Evolutionary conservation across 64 coral and sea anemone species (phyloP).

Genomic region (Porites lutea): DNA sequence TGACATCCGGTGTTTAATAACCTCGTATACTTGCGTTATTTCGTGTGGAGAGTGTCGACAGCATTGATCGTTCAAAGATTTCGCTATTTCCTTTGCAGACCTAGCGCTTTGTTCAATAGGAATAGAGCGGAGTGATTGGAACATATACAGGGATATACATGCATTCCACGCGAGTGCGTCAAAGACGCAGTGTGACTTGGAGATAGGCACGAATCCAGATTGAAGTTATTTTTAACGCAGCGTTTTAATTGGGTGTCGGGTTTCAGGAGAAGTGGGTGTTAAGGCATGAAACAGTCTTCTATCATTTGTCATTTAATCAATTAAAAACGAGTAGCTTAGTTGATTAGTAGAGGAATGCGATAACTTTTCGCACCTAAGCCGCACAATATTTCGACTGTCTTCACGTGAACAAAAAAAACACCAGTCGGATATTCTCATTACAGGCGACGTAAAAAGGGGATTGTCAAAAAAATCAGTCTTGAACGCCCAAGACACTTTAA

Average conservation of each 20-base stretch:
- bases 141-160: background rate
- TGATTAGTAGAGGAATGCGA: background rate
- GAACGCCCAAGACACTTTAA: background rate
- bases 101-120: background rate
- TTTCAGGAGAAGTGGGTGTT: slow-evolving; percentile 38
- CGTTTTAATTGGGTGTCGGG: background rate
- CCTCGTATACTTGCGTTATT: background rate
- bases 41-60: background rate
- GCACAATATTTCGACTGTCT: background rate
- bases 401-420: background rate
- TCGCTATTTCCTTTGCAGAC: slow-evolving; percentile 7
- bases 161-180: too few relatives aligned
- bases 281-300: slow-evolving; percentile 9
- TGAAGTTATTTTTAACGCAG: background rate
- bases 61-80: background rate
- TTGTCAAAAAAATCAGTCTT: background rate
- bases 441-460: background rate
- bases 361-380: slow-evolving; percentile 3
- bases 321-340: background rate
- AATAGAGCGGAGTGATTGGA: background rate
- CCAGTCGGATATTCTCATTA: background rate
- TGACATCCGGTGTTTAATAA: slow-evolving; percentile 2
- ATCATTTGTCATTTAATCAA: slow-evolving; percentile 29
- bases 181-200: too few relatives aligned
- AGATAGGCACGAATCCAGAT: background rate